Evolutionary conservation across 2,797 vertebrate species (phyloP).

Genomic region (Alauda arvensis): DNA sequence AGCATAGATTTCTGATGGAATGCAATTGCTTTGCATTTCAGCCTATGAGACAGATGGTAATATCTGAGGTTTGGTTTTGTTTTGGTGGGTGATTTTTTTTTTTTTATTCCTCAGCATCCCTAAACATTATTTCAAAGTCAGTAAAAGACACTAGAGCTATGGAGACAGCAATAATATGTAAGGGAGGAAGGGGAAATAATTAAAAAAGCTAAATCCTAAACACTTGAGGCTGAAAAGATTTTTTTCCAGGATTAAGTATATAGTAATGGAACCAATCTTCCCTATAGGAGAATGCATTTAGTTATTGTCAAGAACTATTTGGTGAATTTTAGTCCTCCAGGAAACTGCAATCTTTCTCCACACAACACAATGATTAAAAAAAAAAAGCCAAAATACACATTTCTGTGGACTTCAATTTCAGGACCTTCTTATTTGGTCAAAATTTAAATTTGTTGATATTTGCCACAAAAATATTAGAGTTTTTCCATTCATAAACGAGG

Average conservation of each 20-base stretch:
- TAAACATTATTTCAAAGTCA: conserved; percentile 29
- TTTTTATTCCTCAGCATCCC: not conserved
- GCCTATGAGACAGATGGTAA: not conserved
- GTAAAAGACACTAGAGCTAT: not conserved
- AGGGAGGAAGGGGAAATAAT: not conserved
- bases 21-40: not conserved
- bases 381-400: not conserved
- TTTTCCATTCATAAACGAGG: not conserved
- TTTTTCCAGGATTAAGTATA: not conserved
- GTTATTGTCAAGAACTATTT: not conserved
- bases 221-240: not conserved
- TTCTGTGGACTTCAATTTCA: not conserved
- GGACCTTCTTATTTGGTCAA: not conserved
- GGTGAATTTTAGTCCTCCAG: not conserved
- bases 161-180: not conserved
- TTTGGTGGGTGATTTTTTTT: not conserved
- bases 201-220: not conserved
- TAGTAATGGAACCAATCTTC: not conserved
- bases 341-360: not conserved
- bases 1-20: conserved; percentile 21
- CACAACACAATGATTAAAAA: not conserved
- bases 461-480: not conserved
- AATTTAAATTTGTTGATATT: not conserved
- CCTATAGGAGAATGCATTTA: not conserved
- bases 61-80: not conserved